Evolutionary conservation across 1,140 invertebrate genomes (phyloP).

Genomic region (Oreohelix idahoensis): DNA sequence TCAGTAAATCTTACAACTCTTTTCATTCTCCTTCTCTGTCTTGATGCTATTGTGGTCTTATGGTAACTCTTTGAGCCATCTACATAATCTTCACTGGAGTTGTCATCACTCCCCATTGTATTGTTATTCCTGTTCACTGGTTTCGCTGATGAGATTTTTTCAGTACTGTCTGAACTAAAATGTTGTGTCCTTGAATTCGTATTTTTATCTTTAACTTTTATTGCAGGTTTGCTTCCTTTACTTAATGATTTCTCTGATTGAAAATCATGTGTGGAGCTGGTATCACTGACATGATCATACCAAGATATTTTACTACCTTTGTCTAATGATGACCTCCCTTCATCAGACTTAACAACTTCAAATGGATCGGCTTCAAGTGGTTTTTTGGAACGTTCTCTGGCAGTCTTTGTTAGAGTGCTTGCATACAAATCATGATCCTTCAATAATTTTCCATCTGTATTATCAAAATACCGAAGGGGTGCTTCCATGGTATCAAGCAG

Average conservation of each 20-base stretch:
- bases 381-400: not conserved
- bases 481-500: constrained; percentile 7
- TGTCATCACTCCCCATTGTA: not conserved
- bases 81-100: not conserved
- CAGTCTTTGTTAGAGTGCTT: constrained; percentile 5
- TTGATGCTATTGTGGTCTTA: not conserved
- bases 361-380: not conserved
- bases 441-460: not conserved
- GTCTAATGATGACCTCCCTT: not conserved
- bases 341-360: not conserved
- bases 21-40: not conserved
- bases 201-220: not conserved
- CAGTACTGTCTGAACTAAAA: not conserved
- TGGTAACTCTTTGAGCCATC: not conserved
- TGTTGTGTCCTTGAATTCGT: not conserved
- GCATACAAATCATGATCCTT: constrained; percentile 9
- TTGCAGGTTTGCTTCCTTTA: not conserved
- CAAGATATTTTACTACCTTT: not conserved
- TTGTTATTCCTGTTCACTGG: not conserved
- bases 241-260: not conserved
- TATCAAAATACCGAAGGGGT: not conserved
- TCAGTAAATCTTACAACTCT: not conserved
- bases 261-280: not conserved
- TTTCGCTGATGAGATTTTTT: not conserved
- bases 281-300: not conserved